Evolutionary conservation across 2,113 vertebrate genomes (phyloP).

Genomic region (Anguilla japonica): DNA sequence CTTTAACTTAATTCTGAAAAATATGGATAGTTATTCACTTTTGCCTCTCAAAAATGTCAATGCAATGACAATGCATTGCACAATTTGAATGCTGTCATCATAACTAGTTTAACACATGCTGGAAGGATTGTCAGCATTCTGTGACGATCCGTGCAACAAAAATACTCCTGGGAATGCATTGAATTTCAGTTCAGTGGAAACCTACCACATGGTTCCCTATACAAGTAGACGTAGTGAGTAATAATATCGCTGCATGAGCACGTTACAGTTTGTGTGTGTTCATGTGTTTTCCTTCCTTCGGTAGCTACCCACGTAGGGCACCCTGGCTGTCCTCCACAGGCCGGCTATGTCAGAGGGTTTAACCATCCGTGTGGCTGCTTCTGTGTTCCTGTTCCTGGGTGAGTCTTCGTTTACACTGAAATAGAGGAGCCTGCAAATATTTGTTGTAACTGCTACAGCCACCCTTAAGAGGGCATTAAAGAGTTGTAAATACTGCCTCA

Average conservation of each 20-base stretch:
- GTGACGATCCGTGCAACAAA: background rate
- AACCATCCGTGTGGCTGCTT: conserved; percentile 93
- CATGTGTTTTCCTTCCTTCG: background rate
- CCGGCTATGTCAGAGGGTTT: conserved; percentile 82
- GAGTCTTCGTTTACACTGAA: conserved; percentile 51
- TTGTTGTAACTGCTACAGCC: conserved; percentile 20
- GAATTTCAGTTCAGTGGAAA: background rate
- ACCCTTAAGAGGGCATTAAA: conserved; percentile 39
- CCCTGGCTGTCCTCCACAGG: conserved; percentile 71
- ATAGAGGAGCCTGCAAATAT: background rate
- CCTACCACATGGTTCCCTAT: background rate
- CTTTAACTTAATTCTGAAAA: background rate
- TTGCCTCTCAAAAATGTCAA: background rate
- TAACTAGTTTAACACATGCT: background rate
- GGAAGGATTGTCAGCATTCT: background rate
- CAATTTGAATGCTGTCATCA: background rate
- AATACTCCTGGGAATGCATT: background rate
- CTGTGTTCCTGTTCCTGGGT: conserved; percentile 86
- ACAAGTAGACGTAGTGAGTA: background rate
- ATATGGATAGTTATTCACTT: background rate
- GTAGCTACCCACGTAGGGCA: conserved; percentile 86
- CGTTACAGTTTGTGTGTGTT: background rate
- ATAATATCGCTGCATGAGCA: background rate
- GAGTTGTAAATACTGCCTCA: background rate
- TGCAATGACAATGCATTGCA: background rate